Evolutionary conservation across 2,888 invertebrate genomes (phyloP).

Genomic region (Oxycera nigricornis): DNA sequence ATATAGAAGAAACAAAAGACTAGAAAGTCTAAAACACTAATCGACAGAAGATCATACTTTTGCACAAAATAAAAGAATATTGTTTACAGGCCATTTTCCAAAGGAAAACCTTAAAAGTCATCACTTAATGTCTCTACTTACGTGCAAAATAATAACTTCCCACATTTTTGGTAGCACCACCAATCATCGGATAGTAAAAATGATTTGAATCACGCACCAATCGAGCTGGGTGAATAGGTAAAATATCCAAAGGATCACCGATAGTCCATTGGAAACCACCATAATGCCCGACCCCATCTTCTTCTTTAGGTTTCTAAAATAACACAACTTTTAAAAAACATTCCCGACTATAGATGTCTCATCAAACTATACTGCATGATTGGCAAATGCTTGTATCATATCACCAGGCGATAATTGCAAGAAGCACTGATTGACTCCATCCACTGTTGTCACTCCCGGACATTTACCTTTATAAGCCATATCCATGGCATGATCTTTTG

Average conservation of each 20-base stretch:
- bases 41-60: no score
- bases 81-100: no score
- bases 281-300: conserved; percentile 52
- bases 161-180: conserved; percentile 63
- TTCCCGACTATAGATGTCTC: not conserved
- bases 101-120: no score
- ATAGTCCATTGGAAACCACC: conserved; percentile 58
- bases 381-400: conserved; percentile 58
- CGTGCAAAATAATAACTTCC: conserved; percentile 62
- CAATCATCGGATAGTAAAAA: conserved; percentile 57
- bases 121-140: conserved; percentile 52
- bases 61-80: no score
- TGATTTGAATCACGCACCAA: conserved; percentile 49
- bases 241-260: conserved; percentile 53
- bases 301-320: conserved; percentile 49
- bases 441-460: conserved; percentile 52
- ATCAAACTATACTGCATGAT: conserved; percentile 55
- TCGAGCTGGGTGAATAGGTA: conserved; percentile 54
- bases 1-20: no score
- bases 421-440: conserved; percentile 55
- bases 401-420: conserved; percentile 56
- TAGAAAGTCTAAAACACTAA: no score
- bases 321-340: not conserved
- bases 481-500: conserved; percentile 56
- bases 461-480: conserved; percentile 60